Conservation (phyloP, 2,113 vertebrate genomes). For the Psophia crepitans region DNA sequence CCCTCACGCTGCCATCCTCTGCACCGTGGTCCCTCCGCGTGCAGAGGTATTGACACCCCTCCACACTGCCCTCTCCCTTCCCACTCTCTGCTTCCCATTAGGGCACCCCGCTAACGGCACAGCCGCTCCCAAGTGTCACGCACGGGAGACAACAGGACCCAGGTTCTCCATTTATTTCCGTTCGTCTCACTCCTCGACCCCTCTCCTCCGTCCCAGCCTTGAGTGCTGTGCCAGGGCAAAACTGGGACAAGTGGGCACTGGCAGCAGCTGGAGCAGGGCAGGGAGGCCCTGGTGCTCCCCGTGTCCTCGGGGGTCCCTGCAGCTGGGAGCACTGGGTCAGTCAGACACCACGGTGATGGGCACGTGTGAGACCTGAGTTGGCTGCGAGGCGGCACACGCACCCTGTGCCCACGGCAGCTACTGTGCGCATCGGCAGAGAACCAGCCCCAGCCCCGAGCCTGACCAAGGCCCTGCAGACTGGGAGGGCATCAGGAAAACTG, state of each 20-base stretch:
- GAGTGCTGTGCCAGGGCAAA: not conserved
- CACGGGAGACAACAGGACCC: not conserved
- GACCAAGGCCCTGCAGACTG: not conserved
- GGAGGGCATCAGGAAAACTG: not conserved
- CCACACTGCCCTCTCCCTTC: accelerated
- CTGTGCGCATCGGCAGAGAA: accelerated
- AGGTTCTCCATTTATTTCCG: not conserved
- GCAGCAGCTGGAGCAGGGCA: not conserved
- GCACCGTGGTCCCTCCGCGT: accelerated
- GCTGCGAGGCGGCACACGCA: accelerated
- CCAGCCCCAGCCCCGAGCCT: not conserved
- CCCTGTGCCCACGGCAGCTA: too few species aligned
- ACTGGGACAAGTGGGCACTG: not conserved
- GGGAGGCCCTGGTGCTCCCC: not conserved
- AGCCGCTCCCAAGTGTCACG: accelerated
- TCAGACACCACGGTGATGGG: accelerated
- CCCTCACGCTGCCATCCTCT: accelerated
- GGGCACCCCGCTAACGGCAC: accelerated
- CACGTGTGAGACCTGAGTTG: accelerated
- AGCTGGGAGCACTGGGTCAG: not conserved
- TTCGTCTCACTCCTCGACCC: accelerated
- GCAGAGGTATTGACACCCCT: not conserved
- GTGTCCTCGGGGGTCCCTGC: too few species aligned
- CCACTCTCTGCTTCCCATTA: not conserved
- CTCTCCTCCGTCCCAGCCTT: not conserved